Conservation (phyloP, 2,113 vertebrate genomes). For the Nothoprocta perdicaria region DNA sequence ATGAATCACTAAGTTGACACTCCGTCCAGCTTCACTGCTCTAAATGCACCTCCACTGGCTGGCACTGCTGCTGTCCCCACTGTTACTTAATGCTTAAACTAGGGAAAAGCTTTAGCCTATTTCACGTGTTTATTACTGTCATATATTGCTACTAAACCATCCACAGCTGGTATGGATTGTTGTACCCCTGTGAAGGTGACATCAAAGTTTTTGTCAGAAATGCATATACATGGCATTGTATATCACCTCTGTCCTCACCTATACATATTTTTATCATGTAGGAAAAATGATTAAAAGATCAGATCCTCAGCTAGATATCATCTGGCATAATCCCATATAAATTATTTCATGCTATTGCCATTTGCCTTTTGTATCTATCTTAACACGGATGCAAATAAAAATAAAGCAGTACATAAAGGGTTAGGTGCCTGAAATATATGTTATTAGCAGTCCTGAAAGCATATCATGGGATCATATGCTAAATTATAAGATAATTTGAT, state of each 20-base stretch:
- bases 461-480: neutral
- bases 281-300: neutral
- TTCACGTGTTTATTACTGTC: neutral
- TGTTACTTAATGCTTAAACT: neutral
- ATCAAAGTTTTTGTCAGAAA: neutral
- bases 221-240: neutral
- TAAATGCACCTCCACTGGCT: neutral
- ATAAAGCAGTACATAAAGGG: neutral
- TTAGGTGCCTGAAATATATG: neutral
- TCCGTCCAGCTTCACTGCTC: neutral
- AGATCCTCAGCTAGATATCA: neutral
- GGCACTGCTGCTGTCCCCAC: neutral
- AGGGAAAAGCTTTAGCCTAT: neutral
- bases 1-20: neutral
- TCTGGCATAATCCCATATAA: fast-evolving
- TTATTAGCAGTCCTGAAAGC: neutral
- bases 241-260: neutral
- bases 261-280: neutral
- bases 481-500: neutral
- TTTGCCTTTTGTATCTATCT: too few relatives aligned
- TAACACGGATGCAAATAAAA: neutral
- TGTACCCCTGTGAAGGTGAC: neutral
- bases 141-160: neutral
- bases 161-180: neutral
- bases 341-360: neutral